A percentile compares a stretch with the other conserved stretches of the same genome.
phyloP scores from a whole-genome alignment of 2,113 vertebrate species.

The Monarcha castaneiventris region DNA sequence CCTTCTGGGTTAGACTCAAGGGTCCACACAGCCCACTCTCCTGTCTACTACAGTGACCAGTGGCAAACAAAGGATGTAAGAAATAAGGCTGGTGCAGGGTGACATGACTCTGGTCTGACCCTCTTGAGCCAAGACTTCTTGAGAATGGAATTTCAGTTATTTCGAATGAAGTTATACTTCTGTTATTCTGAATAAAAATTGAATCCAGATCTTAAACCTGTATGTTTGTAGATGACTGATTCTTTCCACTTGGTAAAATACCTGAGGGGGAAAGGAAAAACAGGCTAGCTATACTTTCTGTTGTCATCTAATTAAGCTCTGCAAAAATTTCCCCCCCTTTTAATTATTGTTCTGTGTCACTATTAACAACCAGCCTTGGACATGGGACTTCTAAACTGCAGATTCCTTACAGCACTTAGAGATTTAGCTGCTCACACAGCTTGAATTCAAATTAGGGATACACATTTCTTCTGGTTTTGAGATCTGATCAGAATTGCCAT shows the following conservation, averaged over 20 bases:
- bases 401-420: slow-evolving; percentile 34
- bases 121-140: not conserved
- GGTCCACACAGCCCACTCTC: not conserved
- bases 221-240: not conserved
- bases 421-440: not conserved
- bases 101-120: not conserved
- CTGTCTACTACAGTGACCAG: not conserved
- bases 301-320: slow-evolving; percentile 69
- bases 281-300: slow-evolving; percentile 19
- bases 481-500: not conserved
- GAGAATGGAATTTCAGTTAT: not conserved
- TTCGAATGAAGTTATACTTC: not conserved
- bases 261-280: not conserved
- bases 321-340: not conserved
- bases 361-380: slow-evolving; percentile 40
- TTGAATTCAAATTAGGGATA: slow-evolving; percentile 39
- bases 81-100: not conserved
- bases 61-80: not conserved
- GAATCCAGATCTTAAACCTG: not conserved
- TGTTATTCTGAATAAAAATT: not conserved
- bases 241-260: not conserved
- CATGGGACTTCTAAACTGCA: slow-evolving; percentile 40
- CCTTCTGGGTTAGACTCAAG: not conserved
- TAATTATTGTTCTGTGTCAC: slow-evolving; percentile 62
- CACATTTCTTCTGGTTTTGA: not conserved